Percentiles rank a stretch among this genome's conserved stretches.
Conservation (phyloP, 2,888 invertebrate species). For the Cheilosia impressa region DNA sequence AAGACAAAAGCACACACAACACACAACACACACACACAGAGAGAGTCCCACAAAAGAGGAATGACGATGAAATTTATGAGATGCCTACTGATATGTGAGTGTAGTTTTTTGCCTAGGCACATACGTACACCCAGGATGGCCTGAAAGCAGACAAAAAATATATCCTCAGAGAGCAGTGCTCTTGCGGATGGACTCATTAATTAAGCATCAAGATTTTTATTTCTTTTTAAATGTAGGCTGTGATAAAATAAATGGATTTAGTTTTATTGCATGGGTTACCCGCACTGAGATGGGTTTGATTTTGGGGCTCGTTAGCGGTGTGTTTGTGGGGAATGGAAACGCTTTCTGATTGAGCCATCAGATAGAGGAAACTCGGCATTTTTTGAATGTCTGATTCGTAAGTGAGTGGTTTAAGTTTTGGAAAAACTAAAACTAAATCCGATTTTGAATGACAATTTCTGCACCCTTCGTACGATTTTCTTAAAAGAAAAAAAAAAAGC, state of each 20-base stretch:
- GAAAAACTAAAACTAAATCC: no score
- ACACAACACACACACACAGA: background rate
- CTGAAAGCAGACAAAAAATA: slow-evolving; percentile 11
- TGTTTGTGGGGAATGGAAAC: background rate
- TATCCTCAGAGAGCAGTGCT: background rate
- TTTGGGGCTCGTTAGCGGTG: no score
- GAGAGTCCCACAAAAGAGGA: slow-evolving; percentile 14
- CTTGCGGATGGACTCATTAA: slow-evolving; percentile 49
- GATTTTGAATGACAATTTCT: no score
- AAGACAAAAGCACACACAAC: slow-evolving; percentile 21
- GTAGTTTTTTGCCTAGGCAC: slow-evolving; percentile 25
- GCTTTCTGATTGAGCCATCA: background rate
- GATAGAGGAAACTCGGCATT: background rate
- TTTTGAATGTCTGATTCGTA: no score
- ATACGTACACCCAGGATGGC: background rate
- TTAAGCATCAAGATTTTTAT: slow-evolving; percentile 59
- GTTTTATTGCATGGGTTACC: slow-evolving; percentile 27
- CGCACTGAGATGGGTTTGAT: no score
- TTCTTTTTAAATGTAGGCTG: slow-evolving; percentile 45
- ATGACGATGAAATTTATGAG: slow-evolving; percentile 49
- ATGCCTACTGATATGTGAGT: slow-evolving; percentile 55
- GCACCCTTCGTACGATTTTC: no score
- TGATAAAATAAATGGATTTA: slow-evolving; percentile 40
- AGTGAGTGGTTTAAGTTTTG: no score
- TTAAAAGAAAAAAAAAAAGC: no score